Evolutionary conservation across 37 sponge, comb jelly and placozoan genomes (phyloP).

Genomic region (Tethya wilhelma): DNA sequence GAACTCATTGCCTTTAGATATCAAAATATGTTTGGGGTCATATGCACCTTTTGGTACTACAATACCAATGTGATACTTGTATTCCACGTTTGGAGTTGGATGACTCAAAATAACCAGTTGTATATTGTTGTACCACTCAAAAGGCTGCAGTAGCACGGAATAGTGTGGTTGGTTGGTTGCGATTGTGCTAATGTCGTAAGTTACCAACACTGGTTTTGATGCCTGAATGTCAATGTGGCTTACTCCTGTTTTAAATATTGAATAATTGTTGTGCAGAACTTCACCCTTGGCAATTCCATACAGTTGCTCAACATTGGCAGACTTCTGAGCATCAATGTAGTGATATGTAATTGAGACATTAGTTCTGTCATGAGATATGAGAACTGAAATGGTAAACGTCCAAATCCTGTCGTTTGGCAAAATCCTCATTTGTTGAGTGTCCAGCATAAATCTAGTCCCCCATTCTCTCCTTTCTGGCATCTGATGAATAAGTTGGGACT

Average conservation of each 20-base stretch:
- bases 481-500: conserved; percentile 27
- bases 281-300: background rate
- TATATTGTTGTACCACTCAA: conserved; percentile 11
- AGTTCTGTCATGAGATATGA: background rate
- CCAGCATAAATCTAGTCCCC: background rate
- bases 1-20: background rate
- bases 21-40: background rate
- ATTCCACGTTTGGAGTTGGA: background rate
- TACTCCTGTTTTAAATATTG: background rate
- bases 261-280: background rate
- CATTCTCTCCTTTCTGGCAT: conserved; percentile 3
- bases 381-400: no score
- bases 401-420: background rate
- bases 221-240: conserved; percentile 7
- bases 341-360: background rate
- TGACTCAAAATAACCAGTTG: background rate
- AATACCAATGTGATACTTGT: conserved; percentile 10
- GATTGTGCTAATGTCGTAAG: background rate
- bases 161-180: background rate
- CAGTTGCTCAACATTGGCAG: background rate
- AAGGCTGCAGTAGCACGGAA: conserved; percentile 17
- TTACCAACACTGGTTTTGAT: conserved; percentile 1
- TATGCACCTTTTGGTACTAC: background rate
- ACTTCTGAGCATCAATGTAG: background rate
- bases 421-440: background rate